phyloP scores from a whole-genome alignment of 2,888 invertebrate genomes.

The Matsumyia berberina region DNA sequence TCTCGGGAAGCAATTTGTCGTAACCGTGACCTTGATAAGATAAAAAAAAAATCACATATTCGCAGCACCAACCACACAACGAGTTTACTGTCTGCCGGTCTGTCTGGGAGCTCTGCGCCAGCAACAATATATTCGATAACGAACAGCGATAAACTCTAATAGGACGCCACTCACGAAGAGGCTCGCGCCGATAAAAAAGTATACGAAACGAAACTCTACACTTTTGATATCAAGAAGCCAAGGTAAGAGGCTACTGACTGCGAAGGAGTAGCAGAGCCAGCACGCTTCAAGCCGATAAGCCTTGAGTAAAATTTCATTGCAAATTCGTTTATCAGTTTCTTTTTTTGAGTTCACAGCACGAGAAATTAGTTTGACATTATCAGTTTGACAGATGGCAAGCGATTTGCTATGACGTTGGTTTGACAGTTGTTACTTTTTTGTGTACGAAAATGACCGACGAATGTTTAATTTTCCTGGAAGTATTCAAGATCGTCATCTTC shows the following conservation, averaged over 20 bases:
- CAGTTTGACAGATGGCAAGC: no score
- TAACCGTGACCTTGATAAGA: conserved; percentile 75
- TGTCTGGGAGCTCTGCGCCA: conserved; percentile 53
- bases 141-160: conserved; percentile 72
- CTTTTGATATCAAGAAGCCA: conserved; percentile 44
- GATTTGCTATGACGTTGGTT: no score
- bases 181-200: conserved; percentile 71
- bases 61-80: conserved; percentile 16
- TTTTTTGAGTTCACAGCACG: not conserved
- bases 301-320: conserved; percentile 5
- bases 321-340: conserved; percentile 31
- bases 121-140: conserved; percentile 62
- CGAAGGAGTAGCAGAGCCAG: not conserved
- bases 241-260: conserved; percentile 43
- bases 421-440: no score
- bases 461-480: no score
- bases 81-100: conserved; percentile 48
- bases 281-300: conserved; percentile 41
- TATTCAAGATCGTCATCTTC: no score
- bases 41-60: conserved; percentile 53
- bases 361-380: not conserved
- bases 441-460: no score
- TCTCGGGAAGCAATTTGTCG: conserved; percentile 62
- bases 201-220: conserved; percentile 54
- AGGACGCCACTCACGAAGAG: conserved; percentile 62